Base-by-base conservation (phyloP, 2,888 invertebrate genomes). In the Carabus problematicus region DNA sequence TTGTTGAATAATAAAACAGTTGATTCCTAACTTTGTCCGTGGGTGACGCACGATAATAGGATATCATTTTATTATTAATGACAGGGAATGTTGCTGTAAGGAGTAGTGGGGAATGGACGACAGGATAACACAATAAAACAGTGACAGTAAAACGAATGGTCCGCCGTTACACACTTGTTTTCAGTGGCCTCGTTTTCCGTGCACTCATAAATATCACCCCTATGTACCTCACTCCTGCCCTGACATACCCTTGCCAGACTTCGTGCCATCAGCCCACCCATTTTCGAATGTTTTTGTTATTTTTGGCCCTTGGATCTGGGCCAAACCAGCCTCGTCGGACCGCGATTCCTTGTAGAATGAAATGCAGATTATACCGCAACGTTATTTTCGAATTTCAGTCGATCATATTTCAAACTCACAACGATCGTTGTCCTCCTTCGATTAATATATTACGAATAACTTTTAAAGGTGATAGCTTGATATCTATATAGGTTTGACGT, bases 231-330 rank as follows among this genome's bases (percentile, higher is more conserved):
- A 59, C 60, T 52, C 59, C 29, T 3, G 29, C 6, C 29, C 6
- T 29, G 29, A 29, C 29, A 3, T 29, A 6, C 29, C 29, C 29
- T 29, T 29, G 29, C 29, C 29, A n/a, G n/a, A n/a, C n/a, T n/a
- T n/a, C n/a, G 29, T 29, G 3, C 29, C 29, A 29, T 29, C 29
- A 29, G 6, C 29, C 29, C 29, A 29, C 29, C 29, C 29, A 29
- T 67, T 60, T 67, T 67, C 60, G 60, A 59, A 60, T 67, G 67
- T 67, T 67, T 60, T 67, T 67, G 67, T 67, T 67, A 67, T 67
- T 67, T 67, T 59, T 67, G 67, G 54, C 59, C 67, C 60, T 67
- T 67, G 66, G 66, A 58, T 52, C 3, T 7, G n/a, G n/a, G 67
- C 67, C 67, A 67, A 67, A 56, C 58, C 64, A 43, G 40, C 49